Conservation (phyloP, 2,113 vertebrate species). For the Galemys pyrenaicus region DNA sequence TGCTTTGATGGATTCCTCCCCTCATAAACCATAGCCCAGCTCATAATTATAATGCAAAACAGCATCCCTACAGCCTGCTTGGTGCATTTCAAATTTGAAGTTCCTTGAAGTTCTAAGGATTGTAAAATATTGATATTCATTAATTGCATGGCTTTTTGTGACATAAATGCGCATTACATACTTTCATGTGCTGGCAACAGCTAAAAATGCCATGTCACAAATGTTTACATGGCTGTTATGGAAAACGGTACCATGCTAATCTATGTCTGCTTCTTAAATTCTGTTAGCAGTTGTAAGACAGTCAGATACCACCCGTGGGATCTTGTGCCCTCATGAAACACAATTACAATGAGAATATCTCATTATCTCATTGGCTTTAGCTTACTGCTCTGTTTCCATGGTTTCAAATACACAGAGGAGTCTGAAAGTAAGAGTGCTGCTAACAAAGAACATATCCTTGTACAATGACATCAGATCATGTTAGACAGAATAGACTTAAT, state of each 20-base stretch:
- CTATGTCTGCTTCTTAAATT: slow-evolving; percentile 86
- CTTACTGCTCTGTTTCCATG: slow-evolving; percentile 93
- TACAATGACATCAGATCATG: slow-evolving; percentile 92
- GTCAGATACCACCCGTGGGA: slow-evolving; percentile 90
- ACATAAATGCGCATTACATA: slow-evolving; percentile 46
- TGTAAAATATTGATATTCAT: slow-evolving; percentile 78
- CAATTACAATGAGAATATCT: slow-evolving; percentile 93
- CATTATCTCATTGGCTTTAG: slow-evolving; percentile 94
- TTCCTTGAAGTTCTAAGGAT: slow-evolving; percentile 88
- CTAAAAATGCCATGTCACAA: slow-evolving; percentile 74
- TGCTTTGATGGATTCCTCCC: slow-evolving; percentile 75
- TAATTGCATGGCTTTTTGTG: slow-evolving; percentile 69
- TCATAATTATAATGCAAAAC: slow-evolving; percentile 87
- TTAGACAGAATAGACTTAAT: slow-evolving; percentile 89
- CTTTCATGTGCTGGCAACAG: slow-evolving; percentile 70
- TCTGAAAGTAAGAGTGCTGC: slow-evolving; percentile 87
- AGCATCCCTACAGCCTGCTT: slow-evolving; percentile 78
- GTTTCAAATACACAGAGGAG: slow-evolving; percentile 93
- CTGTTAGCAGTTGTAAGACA: slow-evolving; percentile 88
- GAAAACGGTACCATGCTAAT: slow-evolving; percentile 80
- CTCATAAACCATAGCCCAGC: slow-evolving; percentile 51
- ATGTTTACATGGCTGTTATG: slow-evolving; percentile 82
- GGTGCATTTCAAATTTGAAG: slow-evolving; percentile 84
- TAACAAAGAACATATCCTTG: slow-evolving; percentile 93
- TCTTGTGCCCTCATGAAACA: slow-evolving; percentile 89